Evolutionary conservation across 2,113 vertebrate species (phyloP).

Genomic region (Trinectes maculatus): DNA sequence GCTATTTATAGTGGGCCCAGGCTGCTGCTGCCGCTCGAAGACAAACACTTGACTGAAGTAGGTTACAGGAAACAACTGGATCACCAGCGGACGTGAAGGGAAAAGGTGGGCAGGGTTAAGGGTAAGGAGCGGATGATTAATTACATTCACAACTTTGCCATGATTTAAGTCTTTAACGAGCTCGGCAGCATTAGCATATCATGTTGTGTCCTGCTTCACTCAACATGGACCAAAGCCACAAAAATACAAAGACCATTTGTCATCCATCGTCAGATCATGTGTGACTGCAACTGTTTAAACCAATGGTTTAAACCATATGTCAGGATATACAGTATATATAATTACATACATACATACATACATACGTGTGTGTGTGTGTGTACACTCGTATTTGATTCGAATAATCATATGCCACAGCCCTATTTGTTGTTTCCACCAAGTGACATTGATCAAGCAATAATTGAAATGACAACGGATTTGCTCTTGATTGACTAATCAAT

Average conservation of each 20-base stretch:
- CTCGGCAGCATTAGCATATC: not conserved
- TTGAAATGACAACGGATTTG: not conserved
- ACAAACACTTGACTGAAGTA: constrained; percentile 75
- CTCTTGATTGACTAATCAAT: not conserved
- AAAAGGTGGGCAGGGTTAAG: constrained; percentile 18
- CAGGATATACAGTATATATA: too few species aligned
- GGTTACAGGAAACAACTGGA: constrained; percentile 62
- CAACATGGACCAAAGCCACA: not conserved
- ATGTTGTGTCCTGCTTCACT: constrained; percentile 2
- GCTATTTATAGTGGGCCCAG: constrained; percentile 77
- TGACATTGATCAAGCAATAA: not conserved
- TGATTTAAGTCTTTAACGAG: too few species aligned
- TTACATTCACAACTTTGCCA: constrained; percentile 33
- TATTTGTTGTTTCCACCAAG: not conserved
- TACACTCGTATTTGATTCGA: too few species aligned
- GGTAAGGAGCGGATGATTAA: constrained; percentile 48
- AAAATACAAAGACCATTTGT: too few species aligned
- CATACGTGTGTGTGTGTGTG: too few species aligned
- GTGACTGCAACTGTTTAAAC: too few species aligned
- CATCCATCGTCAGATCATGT: too few species aligned
- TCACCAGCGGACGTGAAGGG: constrained; percentile 26
- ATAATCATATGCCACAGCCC: too few species aligned
- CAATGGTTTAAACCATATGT: too few species aligned
- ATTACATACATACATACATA: too few species aligned
- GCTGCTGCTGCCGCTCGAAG: constrained; percentile 61